Base-by-base conservation (phyloP, 1,140 invertebrate genomes). In the Pseudomyrmex gracilis region DNA sequence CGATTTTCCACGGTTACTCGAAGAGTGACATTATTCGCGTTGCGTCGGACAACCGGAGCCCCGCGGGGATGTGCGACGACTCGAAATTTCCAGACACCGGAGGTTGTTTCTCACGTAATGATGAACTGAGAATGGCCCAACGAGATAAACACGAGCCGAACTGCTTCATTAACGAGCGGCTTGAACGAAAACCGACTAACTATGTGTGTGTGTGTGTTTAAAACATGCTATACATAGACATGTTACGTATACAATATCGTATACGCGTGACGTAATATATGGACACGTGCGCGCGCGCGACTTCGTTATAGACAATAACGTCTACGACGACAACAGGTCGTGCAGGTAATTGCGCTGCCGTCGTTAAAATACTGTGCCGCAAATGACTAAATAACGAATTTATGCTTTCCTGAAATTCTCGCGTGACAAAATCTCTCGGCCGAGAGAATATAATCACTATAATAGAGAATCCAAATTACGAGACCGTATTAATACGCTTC, bases 381-480 rank as follows among this genome's bases (percentile, higher is more conserved):
- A 77, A 74, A 83, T 82, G 86, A 85, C 84, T 70, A 87, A 90
- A 90, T 90, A 90, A 90, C 86, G 82, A 90, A 91, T 90, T 90
- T 86, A 88, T 85, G 82, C 85, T 89, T 90, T 91, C 90, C 85
- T 87, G 84, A 91, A 91, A 90, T 87, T 85, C 85, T 85, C 86
- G 82, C 85, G 55, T 53, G 24, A 5, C 61, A 24, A 74, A 9
- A 9, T 49, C 34, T 57, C 60, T 76, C 60, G 24, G n/a, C 15
- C 49, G 17, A 53, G 34, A 53, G 34, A 53, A 64, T 20, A 58
- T 17, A 22, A 24, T 1, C 60, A 20, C 20, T 80, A 34, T 34
- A 70, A 80, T 80, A n/a, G 34, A 58, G 58, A 53, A 53, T 57
- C 63, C 15, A 53, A 49, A 15, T 80, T 70, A 80, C 24, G 10